A percentile compares a stretch with the other conserved stretches of the same genome.
Conservation (phyloP, 2,888 invertebrate species). For the Danaus chrysippus region DNA sequence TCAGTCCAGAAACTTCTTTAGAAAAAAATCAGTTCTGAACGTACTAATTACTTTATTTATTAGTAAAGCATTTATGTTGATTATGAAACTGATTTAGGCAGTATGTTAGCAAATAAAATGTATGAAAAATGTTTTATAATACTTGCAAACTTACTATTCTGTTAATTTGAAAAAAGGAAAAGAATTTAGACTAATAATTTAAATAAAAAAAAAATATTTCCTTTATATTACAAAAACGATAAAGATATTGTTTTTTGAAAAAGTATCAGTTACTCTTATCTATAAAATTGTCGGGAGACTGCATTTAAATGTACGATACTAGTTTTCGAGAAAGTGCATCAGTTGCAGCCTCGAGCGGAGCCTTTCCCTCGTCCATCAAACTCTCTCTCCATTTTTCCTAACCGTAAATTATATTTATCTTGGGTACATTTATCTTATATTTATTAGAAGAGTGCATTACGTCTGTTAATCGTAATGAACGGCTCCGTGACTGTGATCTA, state of each 20-base stretch:
- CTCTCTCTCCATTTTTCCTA: constrained; percentile 62
- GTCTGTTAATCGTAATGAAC: constrained; percentile 29
- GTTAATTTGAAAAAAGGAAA: no score
- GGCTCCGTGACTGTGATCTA: constrained; percentile 27
- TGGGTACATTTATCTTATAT: constrained; percentile 63
- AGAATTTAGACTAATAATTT: no score
- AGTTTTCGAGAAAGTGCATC: constrained; percentile 75
- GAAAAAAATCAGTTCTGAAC: no score
- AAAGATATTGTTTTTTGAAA: no score
- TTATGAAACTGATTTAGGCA: no score
- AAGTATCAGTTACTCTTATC: no score
- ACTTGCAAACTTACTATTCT: no score
- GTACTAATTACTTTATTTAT: no score
- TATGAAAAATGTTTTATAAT: neutral
- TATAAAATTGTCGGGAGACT: no score
- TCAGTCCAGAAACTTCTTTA: constrained; percentile 8
- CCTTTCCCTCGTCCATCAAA: constrained; percentile 78
- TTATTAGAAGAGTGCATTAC: constrained; percentile 38
- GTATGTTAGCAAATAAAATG: neutral
- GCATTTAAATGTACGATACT: constrained; percentile 63
- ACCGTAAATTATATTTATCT: constrained; percentile 65
- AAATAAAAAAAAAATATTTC: no score
- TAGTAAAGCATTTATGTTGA: no score
- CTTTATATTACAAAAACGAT: no score
- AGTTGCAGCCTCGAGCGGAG: constrained; percentile 66